phyloP scores from a whole-genome alignment of 2,888 invertebrate species.

The Fissipunctia ypsillon region DNA sequence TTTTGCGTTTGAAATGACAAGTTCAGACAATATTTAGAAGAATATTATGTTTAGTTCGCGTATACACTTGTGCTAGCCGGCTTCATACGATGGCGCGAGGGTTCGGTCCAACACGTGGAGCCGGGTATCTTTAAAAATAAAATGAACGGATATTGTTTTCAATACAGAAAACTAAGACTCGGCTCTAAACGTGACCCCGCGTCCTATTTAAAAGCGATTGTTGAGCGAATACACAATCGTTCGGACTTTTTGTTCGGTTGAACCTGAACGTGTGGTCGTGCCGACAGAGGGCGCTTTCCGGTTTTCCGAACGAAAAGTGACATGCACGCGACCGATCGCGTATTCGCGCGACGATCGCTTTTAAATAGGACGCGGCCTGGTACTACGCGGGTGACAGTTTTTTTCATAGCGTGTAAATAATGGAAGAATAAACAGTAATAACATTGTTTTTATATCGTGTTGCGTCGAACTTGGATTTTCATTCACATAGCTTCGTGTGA shows the following conservation, averaged over 20 bases:
- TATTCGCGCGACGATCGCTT: too few relatives aligned
- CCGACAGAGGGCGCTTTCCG: too few relatives aligned
- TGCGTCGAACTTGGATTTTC: slow-evolving; percentile 28
- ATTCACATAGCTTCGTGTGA: slow-evolving; percentile 51
- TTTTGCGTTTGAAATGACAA: slow-evolving; percentile 34
- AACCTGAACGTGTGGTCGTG: too few relatives aligned
- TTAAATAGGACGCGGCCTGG: too few relatives aligned
- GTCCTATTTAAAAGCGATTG: too few relatives aligned
- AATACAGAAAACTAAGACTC: not conserved
- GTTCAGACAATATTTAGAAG: slow-evolving; percentile 18
- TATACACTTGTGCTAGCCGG: not conserved
- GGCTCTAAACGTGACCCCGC: too few relatives aligned
- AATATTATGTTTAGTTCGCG: not conserved
- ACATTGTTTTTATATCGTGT: not conserved
- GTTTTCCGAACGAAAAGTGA: too few relatives aligned
- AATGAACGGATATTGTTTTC: not conserved
- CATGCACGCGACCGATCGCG: too few relatives aligned
- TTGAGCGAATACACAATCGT: too few relatives aligned
- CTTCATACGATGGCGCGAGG: not conserved
- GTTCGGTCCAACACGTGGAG: not conserved
- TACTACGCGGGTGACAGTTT: not conserved
- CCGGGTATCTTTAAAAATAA: not conserved
- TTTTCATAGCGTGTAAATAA: not conserved
- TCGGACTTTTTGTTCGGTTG: too few relatives aligned
- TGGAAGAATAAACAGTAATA: too few relatives aligned